phyloP scores from a whole-genome alignment of 2,888 invertebrate genomes.

The Drosophila kuntzei region DNA sequence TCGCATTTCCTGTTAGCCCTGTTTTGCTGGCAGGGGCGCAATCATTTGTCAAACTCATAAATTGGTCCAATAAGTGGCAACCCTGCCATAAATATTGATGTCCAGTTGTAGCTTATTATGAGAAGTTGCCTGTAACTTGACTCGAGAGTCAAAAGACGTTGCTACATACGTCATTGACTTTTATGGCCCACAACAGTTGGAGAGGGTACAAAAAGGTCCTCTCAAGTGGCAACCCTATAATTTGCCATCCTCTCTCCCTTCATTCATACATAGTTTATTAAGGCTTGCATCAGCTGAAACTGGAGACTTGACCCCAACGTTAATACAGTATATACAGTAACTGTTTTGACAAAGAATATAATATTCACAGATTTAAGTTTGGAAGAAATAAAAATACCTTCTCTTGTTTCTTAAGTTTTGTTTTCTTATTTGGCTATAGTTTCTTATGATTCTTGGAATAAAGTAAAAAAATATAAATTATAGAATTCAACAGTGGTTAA shows the following conservation, averaged over 20 bases:
- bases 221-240: conserved; percentile 26
- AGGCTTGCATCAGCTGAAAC: conserved; percentile 21
- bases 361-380: background rate
- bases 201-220: conserved; percentile 17
- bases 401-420: no score
- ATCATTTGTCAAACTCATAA: conserved; percentile 60
- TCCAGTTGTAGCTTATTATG: conserved; percentile 58
- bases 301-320: conserved; percentile 17
- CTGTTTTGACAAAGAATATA: background rate
- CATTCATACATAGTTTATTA: conserved; percentile 56
- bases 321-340: background rate
- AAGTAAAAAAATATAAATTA: no score
- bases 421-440: no score
- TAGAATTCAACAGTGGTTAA: no score
- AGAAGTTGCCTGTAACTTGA: conserved; percentile 26
- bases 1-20: conserved; percentile 22
- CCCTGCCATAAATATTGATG: conserved; percentile 73
- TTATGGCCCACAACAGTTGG: conserved; percentile 58
- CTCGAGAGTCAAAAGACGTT: background rate
- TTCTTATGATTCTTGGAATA: no score
- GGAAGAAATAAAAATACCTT: no score
- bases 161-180: conserved; percentile 56
- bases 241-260: conserved; percentile 9
- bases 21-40: conserved; percentile 4
- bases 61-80: conserved; percentile 40